Base-by-base conservation (phyloP, 2,888 invertebrate species). In the Drosophila meridiana region DNA sequence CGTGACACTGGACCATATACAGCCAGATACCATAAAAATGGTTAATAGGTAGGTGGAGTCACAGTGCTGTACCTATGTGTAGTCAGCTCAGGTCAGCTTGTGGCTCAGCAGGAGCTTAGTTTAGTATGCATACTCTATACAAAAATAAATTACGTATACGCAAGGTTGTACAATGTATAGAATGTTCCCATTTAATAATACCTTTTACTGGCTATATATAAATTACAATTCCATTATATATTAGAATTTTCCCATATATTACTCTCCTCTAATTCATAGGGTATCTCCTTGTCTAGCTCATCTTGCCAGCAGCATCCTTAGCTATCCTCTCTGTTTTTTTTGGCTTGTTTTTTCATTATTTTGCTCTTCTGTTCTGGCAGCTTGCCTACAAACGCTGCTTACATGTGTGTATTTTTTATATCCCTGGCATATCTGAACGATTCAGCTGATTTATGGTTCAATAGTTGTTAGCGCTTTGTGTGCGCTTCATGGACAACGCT, bases 391-490 rank as follows among this genome's bases (percentile, higher is more conserved):
- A 8, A 9, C 5, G 3, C 20, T n/a, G 50, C 30, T 30, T 48
- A 3, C 52, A 20, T 58, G 40, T 58, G 32, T 59, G 34, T 58
- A 36, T 30, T 48, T 57, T 50, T 57, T 64, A 26, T 40, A 14
- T 40, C 6, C 13, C 34, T 9, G 50, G n/a, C 56, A 14, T 55
- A 55, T 14, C 40, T 58, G 53, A 50, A 40, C 60, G 9, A 14
- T 60, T 75, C 60, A 50, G 20, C 45, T 84, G 89, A 89, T 89
- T 85, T 82, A 89, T 87, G 75, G 57, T 59, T 66, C 77, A 63
- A 75, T 75, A 71, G 70, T 84, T 79, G 76, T 82, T 82, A 69
- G 75, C 74, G 69, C 63, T 76, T 71, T 66, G 53, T 61, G 43
- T 52, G 28, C 62, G 26, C 62, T 52, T n/a, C 65, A 68, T 63